Percentiles rank a stretch among this genome's conserved stretches.
These are phyloP conservation scores for Hypothenemus hampei DNA, from an alignment of 1,140 invertebrate genomes.

Conservation along the genomic window DNA sequence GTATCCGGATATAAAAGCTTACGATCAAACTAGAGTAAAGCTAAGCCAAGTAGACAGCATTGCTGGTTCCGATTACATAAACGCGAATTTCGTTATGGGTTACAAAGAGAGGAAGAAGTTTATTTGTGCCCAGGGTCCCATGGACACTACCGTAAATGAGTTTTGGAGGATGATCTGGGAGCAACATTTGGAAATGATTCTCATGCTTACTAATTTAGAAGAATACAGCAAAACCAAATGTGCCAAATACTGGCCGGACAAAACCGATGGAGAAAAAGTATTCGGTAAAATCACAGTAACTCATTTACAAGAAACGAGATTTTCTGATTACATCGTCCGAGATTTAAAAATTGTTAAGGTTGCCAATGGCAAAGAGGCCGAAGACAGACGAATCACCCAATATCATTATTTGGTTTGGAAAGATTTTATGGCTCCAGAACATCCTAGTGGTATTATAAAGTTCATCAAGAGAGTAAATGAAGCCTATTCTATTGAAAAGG, in stretches of 20 bases:
- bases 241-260: conserved; percentile 90
- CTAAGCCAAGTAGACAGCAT: conserved; percentile 70
- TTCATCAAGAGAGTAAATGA: conserved; percentile 88
- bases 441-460: conserved; percentile 83
- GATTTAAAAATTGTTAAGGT: conserved; percentile 62
- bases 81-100: conserved; percentile 86
- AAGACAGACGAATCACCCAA: conserved; percentile 73
- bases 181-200: conserved; percentile 82
- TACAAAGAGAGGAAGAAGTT: conserved; percentile 92
- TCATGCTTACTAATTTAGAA: conserved; percentile 92
- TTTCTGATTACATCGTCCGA: conserved; percentile 75
- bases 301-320: conserved; percentile 70
- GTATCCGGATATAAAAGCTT: conserved; percentile 86
- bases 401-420: conserved; percentile 96
- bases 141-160: conserved; percentile 88
- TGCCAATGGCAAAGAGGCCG: conserved; percentile 54
- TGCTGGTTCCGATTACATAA: conserved; percentile 83
- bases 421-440: conserved; percentile 88
- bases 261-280: conserved; percentile 65
- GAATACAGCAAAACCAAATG: conserved; percentile 92
- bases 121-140: conserved; percentile 90
- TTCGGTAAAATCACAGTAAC: conserved; percentile 76
- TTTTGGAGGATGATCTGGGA: conserved; percentile 99
- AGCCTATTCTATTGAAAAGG: conserved; percentile 73
- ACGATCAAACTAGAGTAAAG: conserved; percentile 88